phyloP scores from a whole-genome alignment of 2,888 invertebrate species.

The Stramonita haemastoma region DNA sequence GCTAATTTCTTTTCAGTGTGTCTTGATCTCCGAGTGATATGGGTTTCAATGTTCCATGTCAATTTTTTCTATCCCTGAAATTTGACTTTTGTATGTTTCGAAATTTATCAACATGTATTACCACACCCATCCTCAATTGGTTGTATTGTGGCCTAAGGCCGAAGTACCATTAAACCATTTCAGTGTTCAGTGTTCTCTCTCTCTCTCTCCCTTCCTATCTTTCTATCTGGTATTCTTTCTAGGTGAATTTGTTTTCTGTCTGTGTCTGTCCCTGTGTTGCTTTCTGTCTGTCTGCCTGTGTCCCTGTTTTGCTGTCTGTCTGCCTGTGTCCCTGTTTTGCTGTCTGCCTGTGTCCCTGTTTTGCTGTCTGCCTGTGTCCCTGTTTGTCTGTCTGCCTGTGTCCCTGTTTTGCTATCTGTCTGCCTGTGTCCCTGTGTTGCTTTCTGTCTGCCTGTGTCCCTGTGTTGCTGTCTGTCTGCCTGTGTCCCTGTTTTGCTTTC shows the following conservation, averaged over 20 bases:
- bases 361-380: background rate
- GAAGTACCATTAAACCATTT: too few species aligned
- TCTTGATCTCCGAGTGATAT: too few species aligned
- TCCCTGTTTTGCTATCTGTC: background rate
- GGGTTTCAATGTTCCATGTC: too few species aligned
- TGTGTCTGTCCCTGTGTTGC: background rate
- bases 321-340: background rate
- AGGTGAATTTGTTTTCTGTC: background rate
- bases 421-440: background rate
- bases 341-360: too few species aligned
- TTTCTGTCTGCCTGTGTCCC: background rate
- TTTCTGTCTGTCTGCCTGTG: background rate
- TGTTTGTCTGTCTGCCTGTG: background rate
- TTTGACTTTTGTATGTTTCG: too few species aligned
- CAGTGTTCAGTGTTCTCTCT: too few species aligned
- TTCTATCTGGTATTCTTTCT: background rate
- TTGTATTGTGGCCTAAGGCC: too few species aligned
- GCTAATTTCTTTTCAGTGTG: too few species aligned
- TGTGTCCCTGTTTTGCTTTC: background rate
- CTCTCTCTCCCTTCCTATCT: background rate
- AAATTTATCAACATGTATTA: too few species aligned
- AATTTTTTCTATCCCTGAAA: too few species aligned
- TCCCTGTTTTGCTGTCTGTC: background rate
- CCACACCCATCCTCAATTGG: too few species aligned
- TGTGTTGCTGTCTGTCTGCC: background rate